phyloP scores from a whole-genome alignment of 2,113 vertebrate species.

The Erythrolamprus reginae region DNA sequence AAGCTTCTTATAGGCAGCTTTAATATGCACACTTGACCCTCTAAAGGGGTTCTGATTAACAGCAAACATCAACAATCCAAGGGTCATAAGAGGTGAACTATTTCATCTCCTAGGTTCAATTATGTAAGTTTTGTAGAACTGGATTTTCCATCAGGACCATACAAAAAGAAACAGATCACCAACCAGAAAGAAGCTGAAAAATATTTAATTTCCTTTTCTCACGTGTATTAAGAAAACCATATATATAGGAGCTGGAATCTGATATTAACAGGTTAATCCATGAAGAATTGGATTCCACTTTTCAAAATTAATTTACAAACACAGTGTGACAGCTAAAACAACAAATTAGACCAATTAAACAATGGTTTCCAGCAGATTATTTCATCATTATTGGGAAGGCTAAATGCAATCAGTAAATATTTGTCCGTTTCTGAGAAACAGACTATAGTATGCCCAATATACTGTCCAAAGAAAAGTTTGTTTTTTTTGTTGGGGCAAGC shows the following conservation, averaged over 20 bases:
- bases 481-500: background rate
- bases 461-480: background rate
- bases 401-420: background rate
- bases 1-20: constrained; percentile 59
- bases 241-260: background rate
- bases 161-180: background rate
- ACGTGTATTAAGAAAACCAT: background rate
- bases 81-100: background rate
- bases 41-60: constrained; percentile 15
- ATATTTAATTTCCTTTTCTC: background rate
- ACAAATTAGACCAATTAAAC: background rate
- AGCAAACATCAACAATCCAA: constrained; percentile 15
- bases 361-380: background rate
- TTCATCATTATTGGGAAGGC: background rate
- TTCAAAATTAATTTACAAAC: constrained; percentile 1
- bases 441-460: background rate
- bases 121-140: background rate
- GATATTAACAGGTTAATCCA: background rate
- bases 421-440: background rate
- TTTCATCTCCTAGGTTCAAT: background rate
- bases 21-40: constrained; percentile 47
- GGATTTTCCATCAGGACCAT: background rate
- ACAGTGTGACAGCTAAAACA: background rate
- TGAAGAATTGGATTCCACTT: background rate
- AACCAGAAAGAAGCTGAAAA: background rate